Conservation (phyloP, 1,140 invertebrate genomes). For the Choristoneura fumiferana region DNA sequence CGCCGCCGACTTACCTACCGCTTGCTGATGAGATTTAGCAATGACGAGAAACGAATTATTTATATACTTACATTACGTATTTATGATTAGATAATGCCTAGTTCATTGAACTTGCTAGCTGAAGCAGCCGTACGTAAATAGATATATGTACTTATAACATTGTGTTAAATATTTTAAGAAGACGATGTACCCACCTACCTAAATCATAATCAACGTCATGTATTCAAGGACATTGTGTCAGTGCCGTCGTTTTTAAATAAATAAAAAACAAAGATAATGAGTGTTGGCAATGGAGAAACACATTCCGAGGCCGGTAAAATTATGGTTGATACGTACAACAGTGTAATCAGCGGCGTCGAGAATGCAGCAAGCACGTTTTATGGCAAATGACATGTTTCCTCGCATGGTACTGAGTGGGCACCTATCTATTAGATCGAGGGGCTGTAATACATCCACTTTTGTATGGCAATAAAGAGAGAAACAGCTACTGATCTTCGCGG, state of each 20-base stretch:
- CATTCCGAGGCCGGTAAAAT: constrained; percentile 21
- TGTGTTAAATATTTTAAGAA: constrained; percentile 1
- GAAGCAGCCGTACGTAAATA: not conserved
- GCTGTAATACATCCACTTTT: not conserved
- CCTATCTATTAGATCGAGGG: not conserved
- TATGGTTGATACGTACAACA: constrained; percentile 21
- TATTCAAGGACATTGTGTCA: constrained; percentile 1
- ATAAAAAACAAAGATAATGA: constrained; percentile 23
- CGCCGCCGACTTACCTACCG: constrained; percentile 38
- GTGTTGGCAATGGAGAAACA: not conserved
- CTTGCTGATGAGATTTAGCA: constrained; percentile 24
- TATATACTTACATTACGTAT: constrained; percentile 5
- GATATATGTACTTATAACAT: not conserved
- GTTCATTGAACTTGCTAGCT: not conserved
- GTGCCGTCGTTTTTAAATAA: not conserved
- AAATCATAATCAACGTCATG: not conserved
- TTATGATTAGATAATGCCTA: constrained; percentile 8
- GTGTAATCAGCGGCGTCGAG: constrained; percentile 45
- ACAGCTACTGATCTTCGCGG: not conserved
- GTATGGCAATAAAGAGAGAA: not conserved
- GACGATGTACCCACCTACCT: too few relatives aligned
- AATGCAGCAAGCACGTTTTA: constrained; percentile 35
- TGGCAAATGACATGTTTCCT: constrained; percentile 55
- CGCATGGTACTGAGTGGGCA: not conserved
- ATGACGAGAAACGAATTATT: constrained; percentile 6